Conservation (phyloP, 2,113 vertebrate species). For the Phalacrocorax brasilianus region DNA sequence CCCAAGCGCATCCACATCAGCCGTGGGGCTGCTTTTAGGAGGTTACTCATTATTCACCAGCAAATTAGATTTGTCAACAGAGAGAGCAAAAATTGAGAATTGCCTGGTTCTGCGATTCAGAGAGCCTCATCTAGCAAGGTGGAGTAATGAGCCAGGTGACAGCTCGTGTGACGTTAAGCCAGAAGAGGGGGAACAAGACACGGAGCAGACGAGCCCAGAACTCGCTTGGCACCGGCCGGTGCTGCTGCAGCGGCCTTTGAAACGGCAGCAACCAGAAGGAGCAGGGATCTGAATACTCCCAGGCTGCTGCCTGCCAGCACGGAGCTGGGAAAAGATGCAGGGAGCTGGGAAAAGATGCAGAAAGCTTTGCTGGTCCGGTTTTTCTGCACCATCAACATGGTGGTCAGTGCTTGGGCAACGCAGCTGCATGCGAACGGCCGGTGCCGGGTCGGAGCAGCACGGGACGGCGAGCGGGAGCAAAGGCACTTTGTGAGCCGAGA, state of each 20-base stretch:
- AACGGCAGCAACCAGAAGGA: neutral
- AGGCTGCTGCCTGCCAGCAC: neutral
- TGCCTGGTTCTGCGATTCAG: neutral
- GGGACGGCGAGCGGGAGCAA: neutral
- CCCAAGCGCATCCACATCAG: neutral
- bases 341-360: neutral
- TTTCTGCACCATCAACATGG: neutral
- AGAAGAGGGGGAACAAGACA: neutral
- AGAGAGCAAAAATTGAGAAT: neutral
- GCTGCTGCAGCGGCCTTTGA: neutral
- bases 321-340: neutral
- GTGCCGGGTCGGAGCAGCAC: neutral
- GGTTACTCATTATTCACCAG: neutral
- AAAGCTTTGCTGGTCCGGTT: neutral
- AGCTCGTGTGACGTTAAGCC: neutral
- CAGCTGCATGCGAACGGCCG: accelerated
- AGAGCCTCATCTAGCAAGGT: neutral
- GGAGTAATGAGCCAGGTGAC: neutral
- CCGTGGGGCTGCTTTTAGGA: neutral
- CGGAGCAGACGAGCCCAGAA: neutral
- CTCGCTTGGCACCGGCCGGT: neutral
- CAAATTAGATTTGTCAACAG: neutral
- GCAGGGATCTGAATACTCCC: neutral
- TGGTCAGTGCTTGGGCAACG: neutral
- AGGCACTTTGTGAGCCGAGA: neutral